Evolutionary conservation across 2,113 vertebrate genomes (phyloP).

Genomic region (Eubucco bourcierii): DNA sequence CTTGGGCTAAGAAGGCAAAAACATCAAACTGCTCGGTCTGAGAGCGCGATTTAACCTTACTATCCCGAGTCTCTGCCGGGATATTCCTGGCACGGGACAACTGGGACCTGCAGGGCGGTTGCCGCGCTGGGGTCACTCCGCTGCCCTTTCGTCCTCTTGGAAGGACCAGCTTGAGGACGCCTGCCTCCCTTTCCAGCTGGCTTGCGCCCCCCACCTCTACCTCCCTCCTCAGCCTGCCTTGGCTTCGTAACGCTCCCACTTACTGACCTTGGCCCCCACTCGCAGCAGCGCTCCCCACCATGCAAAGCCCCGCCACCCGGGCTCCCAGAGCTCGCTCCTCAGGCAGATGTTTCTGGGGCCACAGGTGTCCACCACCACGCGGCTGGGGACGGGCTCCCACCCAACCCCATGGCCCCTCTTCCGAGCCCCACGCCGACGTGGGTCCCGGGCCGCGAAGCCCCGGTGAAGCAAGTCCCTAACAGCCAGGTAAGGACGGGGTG

Average conservation of each 20-base stretch:
- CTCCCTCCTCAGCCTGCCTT: background rate
- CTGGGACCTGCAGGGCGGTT: background rate
- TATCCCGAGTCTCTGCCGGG: background rate
- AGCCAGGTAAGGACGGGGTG: background rate
- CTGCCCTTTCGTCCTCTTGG: background rate
- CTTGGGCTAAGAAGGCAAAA: background rate
- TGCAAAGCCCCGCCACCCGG: background rate
- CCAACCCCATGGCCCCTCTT: background rate
- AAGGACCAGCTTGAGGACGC: background rate
- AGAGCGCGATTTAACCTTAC: background rate
- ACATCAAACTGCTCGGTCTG: background rate
- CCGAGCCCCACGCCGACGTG: no score
- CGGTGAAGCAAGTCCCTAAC: background rate
- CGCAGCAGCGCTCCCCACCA: background rate
- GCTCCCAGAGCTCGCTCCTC: background rate
- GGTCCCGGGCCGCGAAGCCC: background rate
- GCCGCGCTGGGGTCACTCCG: background rate
- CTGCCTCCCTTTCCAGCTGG: background rate
- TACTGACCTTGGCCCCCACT: fast-evolving
- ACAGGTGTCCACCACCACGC: background rate
- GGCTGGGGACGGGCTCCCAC: background rate
- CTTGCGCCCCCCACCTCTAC: background rate
- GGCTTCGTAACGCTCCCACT: background rate
- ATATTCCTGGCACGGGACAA: background rate
- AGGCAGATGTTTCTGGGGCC: background rate